Percentiles rank a stretch among this genome's conserved stretches.
phyloP scores from a whole-genome alignment of 2,113 vertebrate genomes.

The Myrmecobius fasciatus region DNA sequence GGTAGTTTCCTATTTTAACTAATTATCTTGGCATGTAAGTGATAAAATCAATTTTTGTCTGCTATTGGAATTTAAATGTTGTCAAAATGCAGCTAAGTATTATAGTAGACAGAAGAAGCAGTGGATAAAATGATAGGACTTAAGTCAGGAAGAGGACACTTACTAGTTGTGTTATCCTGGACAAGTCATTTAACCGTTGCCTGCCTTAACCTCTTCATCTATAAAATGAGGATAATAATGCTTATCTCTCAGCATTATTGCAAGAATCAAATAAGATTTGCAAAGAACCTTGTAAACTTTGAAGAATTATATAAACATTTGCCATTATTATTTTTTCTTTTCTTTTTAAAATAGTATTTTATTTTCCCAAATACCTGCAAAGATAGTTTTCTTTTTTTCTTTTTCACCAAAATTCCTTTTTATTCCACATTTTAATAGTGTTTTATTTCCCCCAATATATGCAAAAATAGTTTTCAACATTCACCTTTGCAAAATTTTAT shows the following conservation, averaged over 20 bases:
- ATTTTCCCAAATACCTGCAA: too few species aligned
- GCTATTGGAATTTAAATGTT: neutral
- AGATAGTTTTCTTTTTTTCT: too few species aligned
- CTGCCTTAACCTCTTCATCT: conserved; percentile 6
- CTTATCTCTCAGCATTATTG: neutral
- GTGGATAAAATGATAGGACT: neutral
- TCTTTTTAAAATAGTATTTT: too few species aligned
- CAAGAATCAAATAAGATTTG: neutral
- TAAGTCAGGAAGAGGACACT: neutral
- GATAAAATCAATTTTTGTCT: neutral
- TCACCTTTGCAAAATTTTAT: too few species aligned
- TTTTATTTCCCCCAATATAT: too few species aligned
- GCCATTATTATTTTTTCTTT: neutral
- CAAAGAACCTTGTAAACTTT: neutral
- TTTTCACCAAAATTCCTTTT: too few species aligned
- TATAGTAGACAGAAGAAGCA: neutral
- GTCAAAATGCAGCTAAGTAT: neutral
- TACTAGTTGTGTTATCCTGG: neutral
- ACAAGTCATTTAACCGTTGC: neutral
- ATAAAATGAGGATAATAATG: neutral
- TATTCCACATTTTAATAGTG: too few species aligned
- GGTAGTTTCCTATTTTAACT: neutral
- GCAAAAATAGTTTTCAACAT: too few species aligned
- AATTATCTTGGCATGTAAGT: neutral
- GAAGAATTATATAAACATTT: neutral